These are phyloP conservation scores for Cygnus olor DNA, from an alignment of 2,797 vertebrate species.

Conservation along the genomic window DNA sequence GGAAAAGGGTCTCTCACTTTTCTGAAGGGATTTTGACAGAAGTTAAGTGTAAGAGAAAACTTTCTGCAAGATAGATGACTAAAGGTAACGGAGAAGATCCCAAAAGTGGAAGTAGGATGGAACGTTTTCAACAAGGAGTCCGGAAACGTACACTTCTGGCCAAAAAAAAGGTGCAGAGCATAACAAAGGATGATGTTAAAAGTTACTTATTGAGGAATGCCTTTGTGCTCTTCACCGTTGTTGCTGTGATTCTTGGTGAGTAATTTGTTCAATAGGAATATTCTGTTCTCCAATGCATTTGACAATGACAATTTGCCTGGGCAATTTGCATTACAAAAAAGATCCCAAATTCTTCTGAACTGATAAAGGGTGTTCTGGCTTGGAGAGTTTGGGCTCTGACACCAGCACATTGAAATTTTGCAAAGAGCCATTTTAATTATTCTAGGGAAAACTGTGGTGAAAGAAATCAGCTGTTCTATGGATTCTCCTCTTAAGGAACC, in stretches of 20 bases:
- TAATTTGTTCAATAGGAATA: slow-evolving; percentile 53
- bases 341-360: slow-evolving; percentile 19
- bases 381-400: neutral
- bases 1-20: neutral
- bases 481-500: neutral
- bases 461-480: neutral
- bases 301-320: slow-evolving; percentile 53
- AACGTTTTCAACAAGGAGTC: slow-evolving; percentile 91
- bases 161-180: slow-evolving; percentile 94
- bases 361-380: slow-evolving; percentile 45
- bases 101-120: slow-evolving; percentile 85
- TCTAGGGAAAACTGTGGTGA: neutral
- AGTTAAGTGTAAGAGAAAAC: slow-evolving; percentile 10
- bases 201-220: slow-evolving; percentile 91
- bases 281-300: slow-evolving; percentile 52
- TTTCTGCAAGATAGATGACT: slow-evolving; percentile 80
- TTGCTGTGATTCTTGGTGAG: slow-evolving; percentile 92
- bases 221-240: slow-evolving; percentile 94
- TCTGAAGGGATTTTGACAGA: slow-evolving; percentile 56
- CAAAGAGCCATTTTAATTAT: slow-evolving; percentile 1
- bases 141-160: slow-evolving; percentile 92
- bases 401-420: neutral
- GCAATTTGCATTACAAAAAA: slow-evolving; percentile 48
- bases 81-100: slow-evolving; percentile 88
- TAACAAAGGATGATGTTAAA: slow-evolving; percentile 93